Evolutionary conservation across 2,888 invertebrate genomes (phyloP), one percentile per base, ranked within the genome.

Genomic region (Pseudanteris insignis): DNA sequence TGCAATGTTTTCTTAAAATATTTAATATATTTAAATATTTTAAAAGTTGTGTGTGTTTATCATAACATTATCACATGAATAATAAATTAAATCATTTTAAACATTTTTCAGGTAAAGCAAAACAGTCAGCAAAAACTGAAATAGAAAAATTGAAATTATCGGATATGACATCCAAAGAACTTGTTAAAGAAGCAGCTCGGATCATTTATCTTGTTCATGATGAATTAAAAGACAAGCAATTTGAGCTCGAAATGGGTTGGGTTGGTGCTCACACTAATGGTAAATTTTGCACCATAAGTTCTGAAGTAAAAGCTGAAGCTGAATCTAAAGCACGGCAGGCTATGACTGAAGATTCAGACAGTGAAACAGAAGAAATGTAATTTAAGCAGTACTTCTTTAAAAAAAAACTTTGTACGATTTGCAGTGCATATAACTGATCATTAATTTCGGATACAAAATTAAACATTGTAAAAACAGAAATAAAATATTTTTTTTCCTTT

Each of bases 81-180:
- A n/a, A n/a, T n/a, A n/a, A n/a, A n/a, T n/a, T n/a, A n/a, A n/a
- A n/a, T n/a, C n/a, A n/a, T n/a, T n/a, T n/a, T n/a, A n/a, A n/a
- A n/a, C n/a, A n/a, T n/a, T n/a, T n/a, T n/a, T n/a, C 13, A 79
- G 78, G 79, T 8, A 99, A 99, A 83, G 98, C 98, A 1, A 96
- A 96, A 76, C 99, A 99, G 80, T 92, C 96, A 32, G 98, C 98
- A 1, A 98, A 99, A 84, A 99, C 99, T 34, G 99, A 99, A 85
- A 96, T 99, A 75, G 99, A 99, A 80, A 99, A 99, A 80, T 82
- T 97, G 38, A 96, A 94, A 78, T 84, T 95, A 61, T 85, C 88
- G 11, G 90, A 93, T 59, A 86, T 96, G 87, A 85, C 87, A 12
- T 91, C 91, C 63, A 88, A 87, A 66, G 94, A 96, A 46, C 82